Conservation (phyloP, 35 echinoderm and acorn worm genomes). For the Apostichopus californicus region DNA sequence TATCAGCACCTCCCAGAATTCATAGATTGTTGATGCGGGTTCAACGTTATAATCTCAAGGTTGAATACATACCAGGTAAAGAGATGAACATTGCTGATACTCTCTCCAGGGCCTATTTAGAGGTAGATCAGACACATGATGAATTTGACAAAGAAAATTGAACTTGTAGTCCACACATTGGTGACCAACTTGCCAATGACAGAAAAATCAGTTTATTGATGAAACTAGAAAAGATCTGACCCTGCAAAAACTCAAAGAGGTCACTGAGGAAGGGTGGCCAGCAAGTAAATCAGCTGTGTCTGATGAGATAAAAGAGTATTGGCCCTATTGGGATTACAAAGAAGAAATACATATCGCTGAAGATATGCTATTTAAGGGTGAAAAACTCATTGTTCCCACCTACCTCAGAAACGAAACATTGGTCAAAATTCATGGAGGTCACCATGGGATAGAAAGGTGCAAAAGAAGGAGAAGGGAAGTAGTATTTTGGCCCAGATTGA, state of each 20-base stretch:
- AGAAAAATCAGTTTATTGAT: conserved; percentile 22
- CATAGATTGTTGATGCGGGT: conserved; percentile 54
- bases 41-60: conserved; percentile 46
- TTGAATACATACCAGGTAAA: conserved; percentile 58
- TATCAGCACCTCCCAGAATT: conserved; percentile 21
- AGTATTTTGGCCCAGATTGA: conserved; percentile 30
- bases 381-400: conserved; percentile 16
- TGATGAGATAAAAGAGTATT: not conserved
- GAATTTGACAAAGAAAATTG: not conserved
- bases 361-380: not conserved
- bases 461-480: not conserved
- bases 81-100: conserved; percentile 47
- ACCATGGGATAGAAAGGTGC: conserved; percentile 49
- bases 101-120: conserved; percentile 17
- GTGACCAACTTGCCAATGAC: not conserved
- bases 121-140: not conserved
- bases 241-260: not conserved
- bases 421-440: conserved; percentile 35
- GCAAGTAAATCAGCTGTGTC: conserved; percentile 17
- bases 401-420: conserved; percentile 30
- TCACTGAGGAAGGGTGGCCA: conserved; percentile 53
- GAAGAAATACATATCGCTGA: conserved; percentile 48
- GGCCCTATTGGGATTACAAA: conserved; percentile 40
- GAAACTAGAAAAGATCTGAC: conserved; percentile 1
- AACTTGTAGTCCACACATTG: not conserved